phyloP scores from a whole-genome alignment of 1,140 invertebrate species.

The Parasteatoda tepidariorum region DNA sequence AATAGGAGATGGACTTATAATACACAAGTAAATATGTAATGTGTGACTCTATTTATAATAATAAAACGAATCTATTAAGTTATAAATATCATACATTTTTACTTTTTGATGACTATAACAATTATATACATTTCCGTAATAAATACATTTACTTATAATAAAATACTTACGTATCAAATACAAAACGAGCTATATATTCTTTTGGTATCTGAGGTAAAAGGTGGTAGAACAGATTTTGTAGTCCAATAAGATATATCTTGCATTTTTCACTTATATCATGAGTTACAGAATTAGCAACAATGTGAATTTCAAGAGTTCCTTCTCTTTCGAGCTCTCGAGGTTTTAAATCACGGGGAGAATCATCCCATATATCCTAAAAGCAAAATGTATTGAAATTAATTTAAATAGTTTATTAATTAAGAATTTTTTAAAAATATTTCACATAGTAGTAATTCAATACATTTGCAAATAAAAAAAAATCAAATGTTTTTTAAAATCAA shows the following conservation, averaged over 20 bases:
- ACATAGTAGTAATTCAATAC: too few species aligned
- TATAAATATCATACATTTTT: too few species aligned
- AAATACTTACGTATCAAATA: conserved; percentile 92
- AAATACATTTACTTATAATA: conserved; percentile 9
- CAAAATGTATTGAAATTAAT: too few species aligned
- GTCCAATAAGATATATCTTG: conserved; percentile 90
- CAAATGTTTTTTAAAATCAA: neutral
- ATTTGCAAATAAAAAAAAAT: too few species aligned
- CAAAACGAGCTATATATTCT: conserved; percentile 95
- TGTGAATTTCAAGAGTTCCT: conserved; percentile 92
- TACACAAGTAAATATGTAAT: too few species aligned
- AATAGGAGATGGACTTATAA: too few species aligned
- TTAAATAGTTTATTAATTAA: too few species aligned
- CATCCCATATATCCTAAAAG: conserved; percentile 70
- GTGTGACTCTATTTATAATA: too few species aligned
- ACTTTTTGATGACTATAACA: too few species aligned
- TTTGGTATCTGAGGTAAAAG: conserved; percentile 97
- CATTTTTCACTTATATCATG: conserved; percentile 88
- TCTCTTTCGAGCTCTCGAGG: conserved; percentile 89
- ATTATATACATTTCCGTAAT: too few species aligned
- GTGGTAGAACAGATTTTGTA: conserved; percentile 96
- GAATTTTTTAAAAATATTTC: too few species aligned
- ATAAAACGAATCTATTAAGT: too few species aligned
- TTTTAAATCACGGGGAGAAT: conserved; percentile 88
- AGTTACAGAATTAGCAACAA: conserved; percentile 92